Base-by-base conservation (phyloP, 2,888 invertebrate species). In the Hipparchia semele region DNA sequence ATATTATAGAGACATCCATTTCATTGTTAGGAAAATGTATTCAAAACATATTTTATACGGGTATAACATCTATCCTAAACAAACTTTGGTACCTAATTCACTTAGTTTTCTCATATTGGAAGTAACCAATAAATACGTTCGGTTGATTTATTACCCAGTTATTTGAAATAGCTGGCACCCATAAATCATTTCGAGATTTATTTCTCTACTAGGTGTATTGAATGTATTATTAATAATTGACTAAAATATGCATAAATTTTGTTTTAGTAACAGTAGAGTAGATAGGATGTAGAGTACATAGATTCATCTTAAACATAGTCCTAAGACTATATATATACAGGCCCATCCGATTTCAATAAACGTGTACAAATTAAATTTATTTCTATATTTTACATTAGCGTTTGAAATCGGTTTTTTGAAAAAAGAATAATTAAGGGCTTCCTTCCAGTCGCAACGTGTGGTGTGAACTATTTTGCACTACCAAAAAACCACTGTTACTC, bases 141-240 rank as follows among this genome's bases (percentile, higher is more conserved):
- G 49, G 64, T 54, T 75, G 76, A 77, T 77, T 77, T 76, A 77
- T 76, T 64, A 33, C 71, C 10, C 66, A 68, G 75, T 75, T 76
- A 77, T 77, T 76, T 75, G 75, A 73, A 76, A 60, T 69, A 72
- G 71, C 67, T 39, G 60, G 51, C 67, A 33, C 39, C 65, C 59
- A 68, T 77, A 72, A 77, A 77, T 77, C 75, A 77, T 72, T 68
- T n/a, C 8, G 60, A 8, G 12, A 23, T 62, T 6, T 70, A 53
- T 70, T 74, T 72, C 70, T 74, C 13, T 61, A 23, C 60, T 56
- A 33, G 13, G 61, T 67, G 51, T 51, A 60, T 62, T 70, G 53
- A 68, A 62, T 23, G n/a, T 46, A 51, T 45, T 51, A 7, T 61
- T 12, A 33, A 1, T 39, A 49, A 8, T 49, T 49, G 49, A 6